Evolutionary conservation across 2,888 invertebrate genomes (phyloP), one percentile per base, ranked within the genome.

Genomic region (Drosophila mimica): DNA sequence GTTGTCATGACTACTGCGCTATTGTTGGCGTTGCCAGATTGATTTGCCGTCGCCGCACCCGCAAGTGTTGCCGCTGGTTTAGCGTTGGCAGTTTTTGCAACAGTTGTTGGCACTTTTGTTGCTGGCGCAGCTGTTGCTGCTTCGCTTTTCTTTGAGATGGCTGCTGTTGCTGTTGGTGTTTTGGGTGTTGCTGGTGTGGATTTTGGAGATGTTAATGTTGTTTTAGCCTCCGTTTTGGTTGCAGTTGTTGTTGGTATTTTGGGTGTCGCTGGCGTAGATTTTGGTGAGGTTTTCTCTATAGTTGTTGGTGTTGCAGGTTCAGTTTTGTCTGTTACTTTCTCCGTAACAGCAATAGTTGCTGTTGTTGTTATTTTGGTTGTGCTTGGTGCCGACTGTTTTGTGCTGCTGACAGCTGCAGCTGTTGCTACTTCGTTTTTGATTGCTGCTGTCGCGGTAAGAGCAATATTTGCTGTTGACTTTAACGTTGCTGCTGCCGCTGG

Each of bases 1-100:
- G 76, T 79, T 70, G 77, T 70, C 68, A 66, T 76, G 70, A 62
- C 69, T 51, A 75, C 75, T 51, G 64, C 43, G 28, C 60, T 65
- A 43, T 28, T 43, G 17, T 15, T 48, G 36, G 69, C 69, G 77
- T 67, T 77, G 77, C 77, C 77, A 77, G 77, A 79, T 48, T 58
- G 62, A 51, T 62, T 53, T 56, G 61, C 51, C 59, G 62, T 25
- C 59, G 15, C 57, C n/a, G 38, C n/a, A 53, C 53, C 60, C 38
- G 51, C 54, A 74, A 70, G 59, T 57, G 77, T 66, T 75, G 81
- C 52, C 74, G 71, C 25, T 63, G 76, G 31, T 40, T 73, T 76
- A 7, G 43, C 8, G n/a, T 8, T 52, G 34, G 34, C 40, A 11
- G 25, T 25, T 13, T 46, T 59, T 31, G 17, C 25, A 40, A 43